These are phyloP conservation scores for Drosophila testacea DNA, from an alignment of 2,888 invertebrate species.

Conservation along the genomic window DNA sequence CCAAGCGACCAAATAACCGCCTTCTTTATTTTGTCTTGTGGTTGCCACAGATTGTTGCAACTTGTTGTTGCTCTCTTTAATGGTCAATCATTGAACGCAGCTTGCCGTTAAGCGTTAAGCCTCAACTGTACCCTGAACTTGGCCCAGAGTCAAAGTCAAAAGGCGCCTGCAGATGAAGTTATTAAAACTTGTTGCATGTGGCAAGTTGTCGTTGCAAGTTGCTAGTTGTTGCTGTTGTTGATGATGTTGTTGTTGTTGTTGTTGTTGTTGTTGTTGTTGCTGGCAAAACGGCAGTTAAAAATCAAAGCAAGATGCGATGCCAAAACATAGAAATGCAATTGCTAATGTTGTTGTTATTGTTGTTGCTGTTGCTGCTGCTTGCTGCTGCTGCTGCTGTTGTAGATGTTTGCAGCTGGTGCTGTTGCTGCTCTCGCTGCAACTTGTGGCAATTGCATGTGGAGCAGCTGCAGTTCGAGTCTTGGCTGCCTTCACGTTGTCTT, in stretches of 20 bases:
- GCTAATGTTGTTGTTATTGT: conserved; percentile 33
- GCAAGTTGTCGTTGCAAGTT: conserved; percentile 30
- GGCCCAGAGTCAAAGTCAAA: conserved; percentile 10
- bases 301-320: conserved; percentile 54
- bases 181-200: conserved; percentile 68
- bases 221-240: background rate
- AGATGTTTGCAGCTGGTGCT: conserved; percentile 10
- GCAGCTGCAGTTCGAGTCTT: conserved; percentile 38
- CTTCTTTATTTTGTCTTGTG: conserved; percentile 25
- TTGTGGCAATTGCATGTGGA: conserved; percentile 58
- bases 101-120: conserved; percentile 61
- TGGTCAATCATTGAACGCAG: conserved; percentile 71
- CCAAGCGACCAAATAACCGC: conserved; percentile 56
- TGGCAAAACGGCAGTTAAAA: conserved; percentile 48
- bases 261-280: conserved; percentile 23
- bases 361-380: conserved; percentile 8
- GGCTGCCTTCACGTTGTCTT: conserved; percentile 75
- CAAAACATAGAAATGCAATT: conserved; percentile 58
- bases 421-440: conserved; percentile 8
- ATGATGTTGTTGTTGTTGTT: too few relatives aligned
- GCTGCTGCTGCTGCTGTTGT: conserved; percentile 37
- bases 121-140: conserved; percentile 61
- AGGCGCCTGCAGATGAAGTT: conserved; percentile 56
- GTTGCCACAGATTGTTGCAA: conserved; percentile 22
- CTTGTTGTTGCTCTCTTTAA: conserved; percentile 20